These are phyloP conservation scores for Aplochiton taeniatus DNA, from an alignment of 2,797 vertebrate genomes.

Conservation along the genomic window DNA sequence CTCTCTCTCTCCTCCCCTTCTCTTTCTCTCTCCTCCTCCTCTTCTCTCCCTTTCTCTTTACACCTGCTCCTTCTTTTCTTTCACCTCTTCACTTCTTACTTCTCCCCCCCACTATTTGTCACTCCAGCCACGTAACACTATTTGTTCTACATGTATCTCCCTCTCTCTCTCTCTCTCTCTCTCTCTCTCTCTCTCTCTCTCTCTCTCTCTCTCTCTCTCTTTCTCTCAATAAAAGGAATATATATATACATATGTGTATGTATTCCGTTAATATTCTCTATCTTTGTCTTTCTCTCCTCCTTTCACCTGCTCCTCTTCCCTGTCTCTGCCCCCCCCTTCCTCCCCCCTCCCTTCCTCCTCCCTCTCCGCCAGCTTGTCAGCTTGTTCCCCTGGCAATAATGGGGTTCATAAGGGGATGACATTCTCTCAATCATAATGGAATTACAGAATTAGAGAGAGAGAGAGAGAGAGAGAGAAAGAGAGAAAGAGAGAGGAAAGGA, in stretches of 20 bases:
- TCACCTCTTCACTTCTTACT: not conserved
- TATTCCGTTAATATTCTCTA: too few species aligned
- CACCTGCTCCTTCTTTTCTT: not conserved
- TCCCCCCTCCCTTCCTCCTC: not conserved
- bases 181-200: constrained; percentile 26
- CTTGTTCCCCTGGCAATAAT: constrained; percentile 73
- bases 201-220: constrained; percentile 19
- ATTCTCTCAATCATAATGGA: constrained; percentile 76
- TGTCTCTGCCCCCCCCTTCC: constrained; percentile 36
- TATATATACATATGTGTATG: too few species aligned
- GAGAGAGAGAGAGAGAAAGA: not conserved
- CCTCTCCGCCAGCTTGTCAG: too few species aligned
- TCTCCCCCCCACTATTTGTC: constrained; percentile 2
- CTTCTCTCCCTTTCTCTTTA: not conserved
- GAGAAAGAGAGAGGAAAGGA: not conserved
- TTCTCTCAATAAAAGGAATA: too few species aligned
- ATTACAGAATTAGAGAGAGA: constrained; percentile 61
- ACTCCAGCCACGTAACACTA: too few species aligned
- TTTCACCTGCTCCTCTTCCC: not conserved
- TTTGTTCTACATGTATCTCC: too few species aligned
- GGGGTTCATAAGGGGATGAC: constrained; percentile 75
- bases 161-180: not conserved
- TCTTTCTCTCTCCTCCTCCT: not conserved
- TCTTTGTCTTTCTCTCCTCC: not conserved
- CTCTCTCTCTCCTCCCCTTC: too few species aligned